phyloP scores from a whole-genome alignment of 2,797 vertebrate species.

The Epinephelus awoara region DNA sequence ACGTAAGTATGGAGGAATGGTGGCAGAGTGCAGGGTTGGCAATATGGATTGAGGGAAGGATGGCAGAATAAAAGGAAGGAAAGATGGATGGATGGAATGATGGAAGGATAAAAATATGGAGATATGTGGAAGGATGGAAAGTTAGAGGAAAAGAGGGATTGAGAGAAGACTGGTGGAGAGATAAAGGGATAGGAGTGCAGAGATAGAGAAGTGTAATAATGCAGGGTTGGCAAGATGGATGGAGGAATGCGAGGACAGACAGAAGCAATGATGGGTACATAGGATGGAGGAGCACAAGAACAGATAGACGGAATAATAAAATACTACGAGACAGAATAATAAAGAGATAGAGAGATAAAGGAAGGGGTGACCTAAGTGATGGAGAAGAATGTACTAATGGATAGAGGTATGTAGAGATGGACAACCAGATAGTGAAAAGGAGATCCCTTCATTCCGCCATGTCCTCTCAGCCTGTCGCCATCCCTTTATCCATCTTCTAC shows the following conservation, averaged over 20 bases:
- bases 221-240: neutral
- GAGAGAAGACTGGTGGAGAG: neutral
- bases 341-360: neutral
- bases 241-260: neutral
- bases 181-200: neutral
- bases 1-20: neutral
- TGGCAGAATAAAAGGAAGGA: neutral
- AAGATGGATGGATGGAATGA: neutral
- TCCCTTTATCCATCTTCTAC: slow-evolving; percentile 34
- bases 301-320: too few species aligned
- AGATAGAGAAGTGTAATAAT: neutral
- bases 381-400: neutral
- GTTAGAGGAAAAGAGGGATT: neutral
- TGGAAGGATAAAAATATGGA: too few species aligned
- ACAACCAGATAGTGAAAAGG: neutral
- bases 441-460: slow-evolving; percentile 12
- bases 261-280: neutral
- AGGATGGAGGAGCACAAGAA: neutral
- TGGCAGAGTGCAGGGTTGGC: neutral
- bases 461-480: slow-evolving; percentile 13
- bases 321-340: neutral
- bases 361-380: neutral
- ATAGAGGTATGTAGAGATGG: neutral
- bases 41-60: neutral
- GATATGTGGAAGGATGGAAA: too few species aligned